Conservation (phyloP, 2,797 vertebrate species). For the Chrosomus eos region DNA sequence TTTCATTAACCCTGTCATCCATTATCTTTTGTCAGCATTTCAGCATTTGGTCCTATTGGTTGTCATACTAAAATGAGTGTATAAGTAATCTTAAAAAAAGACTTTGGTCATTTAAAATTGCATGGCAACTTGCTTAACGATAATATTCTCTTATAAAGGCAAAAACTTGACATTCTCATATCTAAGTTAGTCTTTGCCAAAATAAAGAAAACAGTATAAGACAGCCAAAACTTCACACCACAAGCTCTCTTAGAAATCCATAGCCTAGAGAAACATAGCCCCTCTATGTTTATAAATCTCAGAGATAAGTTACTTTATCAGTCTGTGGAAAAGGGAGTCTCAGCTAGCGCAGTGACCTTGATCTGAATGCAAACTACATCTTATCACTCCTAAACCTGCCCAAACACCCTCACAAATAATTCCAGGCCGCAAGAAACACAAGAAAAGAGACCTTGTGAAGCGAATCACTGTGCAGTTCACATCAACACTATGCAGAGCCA, state of each 20-base stretch:
- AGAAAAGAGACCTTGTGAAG: conserved; percentile 19
- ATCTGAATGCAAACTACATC: conserved; percentile 38
- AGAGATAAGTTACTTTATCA: conserved; percentile 31
- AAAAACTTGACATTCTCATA: not conserved
- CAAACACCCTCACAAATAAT: conserved; percentile 30
- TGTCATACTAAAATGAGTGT: not conserved
- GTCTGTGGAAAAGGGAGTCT: conserved; percentile 33
- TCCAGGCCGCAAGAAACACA: conserved; percentile 17
- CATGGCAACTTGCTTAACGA: not conserved
- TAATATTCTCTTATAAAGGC: not conserved
- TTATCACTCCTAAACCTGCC: conserved; percentile 33
- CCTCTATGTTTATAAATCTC: conserved; percentile 19
- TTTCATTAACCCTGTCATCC: not conserved
- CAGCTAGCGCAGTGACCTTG: conserved; percentile 21
- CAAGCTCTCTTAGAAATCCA: not conserved
- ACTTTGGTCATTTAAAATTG: not conserved
- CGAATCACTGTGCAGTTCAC: conserved; percentile 13
- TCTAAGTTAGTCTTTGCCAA: not conserved
- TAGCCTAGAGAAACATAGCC: conserved; percentile 20
- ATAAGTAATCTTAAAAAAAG: not conserved
- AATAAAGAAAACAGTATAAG: not conserved
- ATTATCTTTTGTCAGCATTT: not conserved
- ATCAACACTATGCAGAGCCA: conserved; percentile 36
- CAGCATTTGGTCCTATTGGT: too few species aligned
- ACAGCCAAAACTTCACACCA: not conserved